Conservation (phyloP, 1,140 invertebrate species). For the Cotesia chilonis region DNA sequence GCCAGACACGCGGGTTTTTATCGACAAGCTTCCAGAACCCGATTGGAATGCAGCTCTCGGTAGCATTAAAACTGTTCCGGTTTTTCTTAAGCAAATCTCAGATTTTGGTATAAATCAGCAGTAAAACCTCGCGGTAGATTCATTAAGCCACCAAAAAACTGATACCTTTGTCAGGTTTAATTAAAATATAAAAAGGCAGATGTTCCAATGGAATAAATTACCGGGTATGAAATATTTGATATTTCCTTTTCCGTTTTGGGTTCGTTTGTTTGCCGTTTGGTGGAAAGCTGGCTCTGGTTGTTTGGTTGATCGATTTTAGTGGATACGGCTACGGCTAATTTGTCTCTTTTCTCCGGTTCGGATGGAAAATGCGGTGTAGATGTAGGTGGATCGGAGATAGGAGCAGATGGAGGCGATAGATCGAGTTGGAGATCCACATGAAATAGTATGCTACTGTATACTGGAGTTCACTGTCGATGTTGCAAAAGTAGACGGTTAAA, state of each 20-base stretch:
- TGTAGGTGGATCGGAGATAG: background rate
- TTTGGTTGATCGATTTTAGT: background rate
- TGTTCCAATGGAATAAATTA: background rate
- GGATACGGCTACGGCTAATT: background rate
- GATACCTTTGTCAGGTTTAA: no score
- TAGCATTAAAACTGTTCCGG: no score
- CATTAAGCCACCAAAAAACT: no score
- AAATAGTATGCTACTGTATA: no score
- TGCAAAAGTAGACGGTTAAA: background rate
- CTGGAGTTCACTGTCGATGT: no score
- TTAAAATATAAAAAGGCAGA: constrained; percentile 1
- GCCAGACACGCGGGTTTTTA: constrained; percentile 26
- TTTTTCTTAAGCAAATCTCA: no score
- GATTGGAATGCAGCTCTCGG: constrained; percentile 19
- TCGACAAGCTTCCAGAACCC: constrained; percentile 21
- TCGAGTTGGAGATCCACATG: constrained; percentile 5
- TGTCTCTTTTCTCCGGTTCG: background rate
- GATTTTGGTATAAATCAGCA: no score
- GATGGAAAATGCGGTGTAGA: background rate
- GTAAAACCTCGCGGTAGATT: no score
- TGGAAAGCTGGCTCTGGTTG: no score
- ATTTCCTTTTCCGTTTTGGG: background rate
- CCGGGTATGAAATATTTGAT: background rate
- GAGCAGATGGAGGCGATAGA: constrained; percentile 15
- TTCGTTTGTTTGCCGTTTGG: background rate